Conservation (phyloP, 64 coral and sea anemone genomes). For the Montipora sp. region DNA sequence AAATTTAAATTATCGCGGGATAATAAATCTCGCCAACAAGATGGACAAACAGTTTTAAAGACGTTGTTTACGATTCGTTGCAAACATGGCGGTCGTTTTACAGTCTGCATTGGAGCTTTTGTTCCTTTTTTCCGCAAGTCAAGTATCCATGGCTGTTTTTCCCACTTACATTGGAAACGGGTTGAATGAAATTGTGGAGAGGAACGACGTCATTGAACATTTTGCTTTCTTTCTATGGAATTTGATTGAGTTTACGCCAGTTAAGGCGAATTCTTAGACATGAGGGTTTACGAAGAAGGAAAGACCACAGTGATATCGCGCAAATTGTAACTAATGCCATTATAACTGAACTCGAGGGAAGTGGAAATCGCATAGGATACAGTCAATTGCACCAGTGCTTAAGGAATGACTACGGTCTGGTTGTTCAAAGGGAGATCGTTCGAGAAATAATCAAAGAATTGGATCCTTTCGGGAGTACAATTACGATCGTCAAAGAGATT, state of each 20-base stretch:
- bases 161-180: conserved; percentile 18
- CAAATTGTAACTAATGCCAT: conserved; percentile 40
- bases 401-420: conserved; percentile 4
- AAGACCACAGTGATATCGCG: conserved; percentile 21
- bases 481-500: conserved; percentile 11
- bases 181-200: background rate
- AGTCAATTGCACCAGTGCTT: background rate
- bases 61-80: background rate
- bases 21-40: conserved; percentile 7
- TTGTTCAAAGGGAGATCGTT: conserved; percentile 14
- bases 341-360: conserved; percentile 52
- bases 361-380: conserved; percentile 28
- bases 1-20: background rate
- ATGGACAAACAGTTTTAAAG: background rate
- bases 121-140: background rate
- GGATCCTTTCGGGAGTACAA: background rate
- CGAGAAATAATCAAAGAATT: conserved; percentile 17
- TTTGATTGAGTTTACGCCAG: conserved; percentile 8
- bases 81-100: conserved; percentile 8
- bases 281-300: conserved; percentile 37
- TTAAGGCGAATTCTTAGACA: conserved; percentile 27
- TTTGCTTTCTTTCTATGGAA: conserved; percentile 12
- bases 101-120: background rate
- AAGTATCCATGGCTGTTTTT: background rate
- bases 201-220: conserved; percentile 19